phyloP scores from a whole-genome alignment of 1,140 invertebrate genomes.

The Zaprionus davidi region DNA sequence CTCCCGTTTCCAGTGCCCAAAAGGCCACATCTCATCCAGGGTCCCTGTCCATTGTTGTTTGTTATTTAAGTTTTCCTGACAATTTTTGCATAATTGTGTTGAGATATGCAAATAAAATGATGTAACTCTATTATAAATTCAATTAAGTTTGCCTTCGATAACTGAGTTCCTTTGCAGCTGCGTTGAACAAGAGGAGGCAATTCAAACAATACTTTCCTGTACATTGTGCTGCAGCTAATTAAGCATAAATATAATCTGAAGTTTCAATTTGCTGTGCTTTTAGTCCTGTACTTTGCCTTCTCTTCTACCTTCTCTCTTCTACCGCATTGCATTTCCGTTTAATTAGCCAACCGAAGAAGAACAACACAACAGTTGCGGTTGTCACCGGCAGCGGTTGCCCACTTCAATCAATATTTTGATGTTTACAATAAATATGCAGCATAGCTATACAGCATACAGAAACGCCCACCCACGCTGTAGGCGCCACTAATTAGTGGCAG shows the following conservation, averaged over 20 bases:
- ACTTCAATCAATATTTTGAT: slow-evolving; percentile 73
- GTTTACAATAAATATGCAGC: slow-evolving; percentile 72
- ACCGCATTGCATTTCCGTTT: slow-evolving; percentile 50
- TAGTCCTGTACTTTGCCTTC: background rate
- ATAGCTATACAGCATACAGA: background rate
- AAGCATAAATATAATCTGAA: slow-evolving; percentile 55
- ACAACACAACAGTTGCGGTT: slow-evolving; percentile 21
- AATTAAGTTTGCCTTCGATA: background rate
- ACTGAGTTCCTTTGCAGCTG: background rate
- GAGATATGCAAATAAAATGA: slow-evolving; percentile 2
- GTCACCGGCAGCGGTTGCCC: slow-evolving; percentile 27
- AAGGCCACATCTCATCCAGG: background rate
- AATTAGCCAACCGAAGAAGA: slow-evolving; percentile 54
- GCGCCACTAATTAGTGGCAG: slow-evolving; percentile 68
- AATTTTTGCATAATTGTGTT: slow-evolving; percentile 1
- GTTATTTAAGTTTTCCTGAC: slow-evolving; percentile 18
- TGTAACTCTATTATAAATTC: background rate
- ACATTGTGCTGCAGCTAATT: slow-evolving; percentile 51
- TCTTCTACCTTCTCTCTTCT: slow-evolving; percentile 1
- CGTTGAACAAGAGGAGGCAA: background rate
- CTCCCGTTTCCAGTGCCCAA: background rate
- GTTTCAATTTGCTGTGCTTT: slow-evolving; percentile 50
- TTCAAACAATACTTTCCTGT: background rate
- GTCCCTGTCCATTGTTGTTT: background rate
- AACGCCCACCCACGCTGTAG: background rate